Percentiles rank a stretch among this genome's conserved stretches.
These are phyloP conservation scores for Sclerurus mexicanus DNA, from an alignment of 2,113 vertebrate genomes.

Conservation along the genomic window DNA sequence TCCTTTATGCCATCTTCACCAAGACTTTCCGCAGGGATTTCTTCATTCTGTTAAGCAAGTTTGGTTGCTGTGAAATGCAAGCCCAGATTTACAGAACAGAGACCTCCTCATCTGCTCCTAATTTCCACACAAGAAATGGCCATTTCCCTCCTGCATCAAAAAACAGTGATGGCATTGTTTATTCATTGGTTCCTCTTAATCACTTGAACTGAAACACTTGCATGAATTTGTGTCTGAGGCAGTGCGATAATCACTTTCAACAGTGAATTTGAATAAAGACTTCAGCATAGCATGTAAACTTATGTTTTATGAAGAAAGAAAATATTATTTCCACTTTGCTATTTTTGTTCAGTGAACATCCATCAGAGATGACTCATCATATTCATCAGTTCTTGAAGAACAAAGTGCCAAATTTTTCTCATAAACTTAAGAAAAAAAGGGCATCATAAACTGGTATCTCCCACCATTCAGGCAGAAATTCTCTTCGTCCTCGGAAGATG, in stretches of 20 bases:
- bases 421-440: background rate
- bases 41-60: conserved; percentile 88
- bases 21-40: conserved; percentile 94
- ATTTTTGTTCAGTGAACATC: conserved; percentile 2
- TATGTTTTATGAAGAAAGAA: background rate
- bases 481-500: background rate
- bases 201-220: conserved; percentile 60
- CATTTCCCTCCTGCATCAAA: conserved; percentile 75
- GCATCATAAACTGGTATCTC: background rate
- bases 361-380: background rate
- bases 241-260: background rate
- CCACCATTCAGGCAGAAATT: background rate
- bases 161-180: conserved; percentile 72
- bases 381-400: background rate
- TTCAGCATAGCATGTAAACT: background rate
- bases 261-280: conserved; percentile 10
- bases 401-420: background rate
- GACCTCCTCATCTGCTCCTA: conserved; percentile 82
- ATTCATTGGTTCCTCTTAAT: conserved; percentile 77
- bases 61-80: conserved; percentile 86
- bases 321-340: background rate
- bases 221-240: background rate
- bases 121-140: conserved; percentile 75
- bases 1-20: conserved; percentile 95
- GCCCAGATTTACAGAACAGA: conserved; percentile 93